Base-by-base conservation (phyloP, 2,113 vertebrate species). In the Zonotrichia leucophrys region DNA sequence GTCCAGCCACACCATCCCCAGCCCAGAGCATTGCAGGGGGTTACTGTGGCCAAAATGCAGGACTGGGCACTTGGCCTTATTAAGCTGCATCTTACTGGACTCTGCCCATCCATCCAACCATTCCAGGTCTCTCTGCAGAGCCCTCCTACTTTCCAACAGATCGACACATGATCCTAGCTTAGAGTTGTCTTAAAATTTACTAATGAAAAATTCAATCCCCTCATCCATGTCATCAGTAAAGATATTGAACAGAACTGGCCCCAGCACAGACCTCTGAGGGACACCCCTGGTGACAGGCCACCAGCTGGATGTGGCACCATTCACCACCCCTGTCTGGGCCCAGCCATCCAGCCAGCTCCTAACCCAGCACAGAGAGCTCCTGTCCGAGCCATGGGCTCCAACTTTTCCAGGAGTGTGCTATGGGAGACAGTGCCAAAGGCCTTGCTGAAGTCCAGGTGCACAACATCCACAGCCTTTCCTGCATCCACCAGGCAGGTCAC, bases 121-220 rank as follows among this genome's bases (percentile, higher is more conserved):
- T 18, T 75, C 27, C n/a, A 47, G 9, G 27, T 75, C 11, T 37
- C 27, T 76, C 27, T 47, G n/a, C 20, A 30, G 4, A 31, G 42
- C n/a, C 42, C 3, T 47, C 11, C 15, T 13, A 3, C 5, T 3
- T 8, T 59, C 15, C 42, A 47, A 31, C 7, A 75, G 42, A 59
- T 13, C 2, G 0, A 59, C 4, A 76, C 25, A 58, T 0, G 0
- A 4, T 49, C 27, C 20, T 11, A 75, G 53, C 24, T 46, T 46
- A 17, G 44, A 24, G 21, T 19, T 1, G 0, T 31, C n/a, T 31
- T 4, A 7, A 31, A 49, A 39, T 37, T 60, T 37, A 24, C 42
- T 14, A 4, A 49, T 39, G 56, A 33, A 25, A 20, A 28, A 33
- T 16, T 39, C 44, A 23, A 62, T 4, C 3, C 16, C 12, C 22